Conservation (phyloP, 2,888 invertebrate species). For the Heliconius sara region DNA sequence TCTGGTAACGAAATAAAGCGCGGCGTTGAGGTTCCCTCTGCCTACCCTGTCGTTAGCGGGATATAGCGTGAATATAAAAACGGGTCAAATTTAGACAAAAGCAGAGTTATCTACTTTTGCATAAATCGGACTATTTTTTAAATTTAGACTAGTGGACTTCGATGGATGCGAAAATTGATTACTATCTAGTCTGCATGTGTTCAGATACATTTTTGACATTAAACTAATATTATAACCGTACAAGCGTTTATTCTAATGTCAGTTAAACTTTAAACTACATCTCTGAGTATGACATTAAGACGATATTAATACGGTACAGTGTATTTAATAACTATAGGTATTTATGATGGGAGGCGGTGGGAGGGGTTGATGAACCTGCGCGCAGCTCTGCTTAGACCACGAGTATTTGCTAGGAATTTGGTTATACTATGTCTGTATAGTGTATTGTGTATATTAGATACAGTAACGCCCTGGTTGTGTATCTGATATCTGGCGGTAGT, state of each 20-base stretch:
- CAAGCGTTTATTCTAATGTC: not conserved
- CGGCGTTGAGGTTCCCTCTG: not conserved
- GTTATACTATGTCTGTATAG: slow-evolving; percentile 28
- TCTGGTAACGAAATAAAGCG: not conserved
- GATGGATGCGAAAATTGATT: too few species aligned
- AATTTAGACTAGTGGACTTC: too few species aligned
- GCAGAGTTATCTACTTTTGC: too few species aligned
- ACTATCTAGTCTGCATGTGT: too few species aligned
- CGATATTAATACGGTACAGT: not conserved
- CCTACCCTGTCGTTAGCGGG: too few species aligned
- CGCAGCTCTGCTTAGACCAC: slow-evolving; percentile 67
- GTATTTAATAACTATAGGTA: slow-evolving; percentile 41
- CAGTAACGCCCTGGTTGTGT: slow-evolving; percentile 17
- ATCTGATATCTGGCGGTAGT: not conserved
- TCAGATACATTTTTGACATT: too few species aligned
- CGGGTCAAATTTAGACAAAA: too few species aligned
- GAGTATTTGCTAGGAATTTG: slow-evolving; percentile 66
- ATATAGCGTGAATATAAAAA: not conserved
- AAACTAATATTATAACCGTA: not conserved
- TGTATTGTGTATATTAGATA: slow-evolving; percentile 6
- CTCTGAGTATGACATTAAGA: not conserved
- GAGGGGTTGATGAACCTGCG: slow-evolving; percentile 76
- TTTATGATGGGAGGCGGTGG: slow-evolving; percentile 49
- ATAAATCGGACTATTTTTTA: too few species aligned
- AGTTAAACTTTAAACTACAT: not conserved